Evolutionary conservation across 1,140 invertebrate species (phyloP).

Genomic region (Lucilia sericata): DNA sequence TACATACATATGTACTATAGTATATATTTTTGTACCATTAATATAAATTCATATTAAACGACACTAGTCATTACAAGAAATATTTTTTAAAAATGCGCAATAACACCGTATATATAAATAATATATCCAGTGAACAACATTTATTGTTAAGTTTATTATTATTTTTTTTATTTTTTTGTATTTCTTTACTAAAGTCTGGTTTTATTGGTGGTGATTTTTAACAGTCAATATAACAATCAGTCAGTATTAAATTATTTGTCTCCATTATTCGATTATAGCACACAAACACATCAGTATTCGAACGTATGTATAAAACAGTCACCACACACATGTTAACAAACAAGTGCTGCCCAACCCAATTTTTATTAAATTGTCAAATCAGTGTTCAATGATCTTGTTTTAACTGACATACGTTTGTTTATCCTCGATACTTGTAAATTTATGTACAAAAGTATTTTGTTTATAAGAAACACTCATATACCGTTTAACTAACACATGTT

Average conservation of each 20-base stretch:
- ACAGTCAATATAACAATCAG: background rate
- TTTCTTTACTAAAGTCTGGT: background rate
- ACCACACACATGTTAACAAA: background rate
- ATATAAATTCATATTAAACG: too few relatives aligned
- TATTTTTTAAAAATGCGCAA: too few relatives aligned
- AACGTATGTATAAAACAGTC: background rate
- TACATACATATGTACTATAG: too few relatives aligned
- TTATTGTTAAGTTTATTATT: too few relatives aligned
- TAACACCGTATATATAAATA: too few relatives aligned
- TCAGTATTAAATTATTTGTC: conserved; percentile 11
- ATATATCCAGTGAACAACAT: too few relatives aligned
- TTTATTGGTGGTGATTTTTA: background rate
- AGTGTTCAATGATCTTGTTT: background rate
- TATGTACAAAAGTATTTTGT: background rate
- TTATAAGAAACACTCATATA: too few relatives aligned
- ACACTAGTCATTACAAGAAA: too few relatives aligned
- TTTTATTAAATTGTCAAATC: background rate
- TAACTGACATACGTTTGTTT: background rate
- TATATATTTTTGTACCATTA: too few relatives aligned
- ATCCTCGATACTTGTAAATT: conserved; percentile 20
- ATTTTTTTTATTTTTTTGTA: too few relatives aligned
- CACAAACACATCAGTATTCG: background rate
- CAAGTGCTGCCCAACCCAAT: conserved; percentile 1
- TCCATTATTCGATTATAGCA: background rate
- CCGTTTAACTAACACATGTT: too few relatives aligned